Conservation (phyloP, 2,797 vertebrate genomes). For the Sternarchorhynchus goeldii region DNA sequence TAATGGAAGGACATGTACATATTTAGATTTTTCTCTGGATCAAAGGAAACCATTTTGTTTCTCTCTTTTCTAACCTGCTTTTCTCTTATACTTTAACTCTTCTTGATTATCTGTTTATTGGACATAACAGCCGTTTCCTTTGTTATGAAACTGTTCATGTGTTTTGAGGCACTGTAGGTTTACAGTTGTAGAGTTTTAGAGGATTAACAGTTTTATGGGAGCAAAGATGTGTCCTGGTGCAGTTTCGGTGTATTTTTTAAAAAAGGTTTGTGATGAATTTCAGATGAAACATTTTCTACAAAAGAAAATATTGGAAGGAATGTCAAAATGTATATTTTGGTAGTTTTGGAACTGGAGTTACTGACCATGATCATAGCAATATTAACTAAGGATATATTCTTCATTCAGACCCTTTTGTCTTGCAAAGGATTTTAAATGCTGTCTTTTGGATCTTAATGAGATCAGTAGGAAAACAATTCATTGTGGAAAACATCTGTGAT, state of each 20-base stretch:
- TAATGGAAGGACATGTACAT: constrained; percentile 55
- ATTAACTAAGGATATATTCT: constrained; percentile 77
- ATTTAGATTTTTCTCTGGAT: constrained; percentile 44
- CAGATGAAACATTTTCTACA: constrained; percentile 63
- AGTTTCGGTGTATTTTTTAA: constrained; percentile 58
- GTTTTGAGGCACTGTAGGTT: constrained; percentile 42
- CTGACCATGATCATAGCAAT: constrained; percentile 70
- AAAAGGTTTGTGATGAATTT: constrained; percentile 59
- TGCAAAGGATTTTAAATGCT: constrained; percentile 99
- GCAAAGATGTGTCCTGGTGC: constrained; percentile 61
- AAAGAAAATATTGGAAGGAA: constrained; percentile 64
- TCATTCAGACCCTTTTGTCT: constrained; percentile 67
- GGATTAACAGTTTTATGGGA: constrained; percentile 43
- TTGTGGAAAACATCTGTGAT: constrained; percentile 46
- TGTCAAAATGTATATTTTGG: constrained; percentile 87
- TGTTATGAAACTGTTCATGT: constrained; percentile 32
- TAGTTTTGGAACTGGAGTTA: constrained; percentile 84
- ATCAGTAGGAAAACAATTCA: constrained; percentile 31
- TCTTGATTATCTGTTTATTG: constrained; percentile 9
- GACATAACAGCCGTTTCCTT: constrained; percentile 30
- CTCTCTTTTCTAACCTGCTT: constrained; percentile 14
- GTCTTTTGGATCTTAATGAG: constrained; percentile 64
- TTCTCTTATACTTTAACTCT: constrained; percentile 34
- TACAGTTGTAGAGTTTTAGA: constrained; percentile 45
- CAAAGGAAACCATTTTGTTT: constrained; percentile 34